These are phyloP conservation scores for Metacarcinus magister DNA, from an alignment of 2,888 invertebrate species.

Conservation along the genomic window DNA sequence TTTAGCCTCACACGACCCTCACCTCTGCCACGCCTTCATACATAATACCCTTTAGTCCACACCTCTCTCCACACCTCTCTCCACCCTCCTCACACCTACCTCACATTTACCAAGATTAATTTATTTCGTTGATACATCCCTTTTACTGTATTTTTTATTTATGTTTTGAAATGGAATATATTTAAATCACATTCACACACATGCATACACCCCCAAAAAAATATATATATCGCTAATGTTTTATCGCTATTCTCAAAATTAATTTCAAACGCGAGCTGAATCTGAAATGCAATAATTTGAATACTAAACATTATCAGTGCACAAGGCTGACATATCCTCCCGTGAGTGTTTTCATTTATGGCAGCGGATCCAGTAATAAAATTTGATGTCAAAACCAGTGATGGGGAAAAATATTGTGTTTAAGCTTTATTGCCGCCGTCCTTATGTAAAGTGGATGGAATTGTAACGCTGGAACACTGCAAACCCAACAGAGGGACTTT, in stretches of 20 bases:
- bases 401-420: not conserved
- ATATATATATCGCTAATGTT: not conserved
- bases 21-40: not conserved
- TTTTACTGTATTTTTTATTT: too few relatives aligned
- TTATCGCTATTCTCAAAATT: too few relatives aligned
- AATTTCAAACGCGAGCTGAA: too few relatives aligned
- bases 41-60: not conserved
- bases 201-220: not conserved
- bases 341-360: not conserved
- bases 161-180: too few relatives aligned
- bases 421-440: not conserved
- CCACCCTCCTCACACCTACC: not conserved
- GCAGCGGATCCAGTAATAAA: not conserved
- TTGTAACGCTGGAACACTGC: not conserved
- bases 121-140: too few relatives aligned
- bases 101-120: not conserved
- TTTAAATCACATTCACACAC: too few relatives aligned
- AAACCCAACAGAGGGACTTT: too few relatives aligned
- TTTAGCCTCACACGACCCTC: not conserved
- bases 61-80: not conserved
- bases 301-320: not conserved
- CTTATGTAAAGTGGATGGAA: not conserved
- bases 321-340: not conserved
- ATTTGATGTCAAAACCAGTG: not conserved
- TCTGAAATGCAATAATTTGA: too few relatives aligned